Evolutionary conservation across 2,888 invertebrate genomes (phyloP).

Genomic region (Mimumesa dahlbomi): DNA sequence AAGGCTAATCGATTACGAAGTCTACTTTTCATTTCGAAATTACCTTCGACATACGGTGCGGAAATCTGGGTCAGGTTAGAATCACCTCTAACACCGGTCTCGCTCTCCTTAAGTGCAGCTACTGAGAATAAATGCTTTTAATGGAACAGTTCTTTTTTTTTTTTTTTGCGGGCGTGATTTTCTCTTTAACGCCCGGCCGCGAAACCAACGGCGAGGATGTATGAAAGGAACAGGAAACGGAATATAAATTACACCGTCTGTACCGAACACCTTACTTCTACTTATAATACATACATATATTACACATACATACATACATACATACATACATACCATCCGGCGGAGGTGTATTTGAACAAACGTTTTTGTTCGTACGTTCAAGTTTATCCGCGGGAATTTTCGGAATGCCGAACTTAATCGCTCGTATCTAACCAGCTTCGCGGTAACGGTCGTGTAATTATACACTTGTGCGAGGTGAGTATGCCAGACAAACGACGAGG

Average conservation of each 20-base stretch:
- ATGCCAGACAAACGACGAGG: constrained; percentile 32
- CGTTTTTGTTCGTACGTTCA: too few species aligned
- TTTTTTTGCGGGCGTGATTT: constrained; percentile 35
- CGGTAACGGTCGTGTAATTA: constrained; percentile 12
- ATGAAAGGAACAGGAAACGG: constrained; percentile 21
- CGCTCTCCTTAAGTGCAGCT: constrained; percentile 49
- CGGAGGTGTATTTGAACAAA: not conserved
- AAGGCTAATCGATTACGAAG: constrained; percentile 30
- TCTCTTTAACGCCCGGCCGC: constrained; percentile 42
- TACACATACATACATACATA: too few species aligned
- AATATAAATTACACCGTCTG: constrained; percentile 28
- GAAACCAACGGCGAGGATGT: constrained; percentile 29
- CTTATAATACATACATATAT: too few species aligned
- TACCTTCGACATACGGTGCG: constrained; percentile 20
- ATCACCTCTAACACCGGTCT: constrained; percentile 51
- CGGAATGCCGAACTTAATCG: too few species aligned
- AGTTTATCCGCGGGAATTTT: too few species aligned
- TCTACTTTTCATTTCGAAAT: constrained; percentile 30
- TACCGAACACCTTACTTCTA: not conserved
- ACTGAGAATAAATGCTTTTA: constrained; percentile 57
- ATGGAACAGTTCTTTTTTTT: constrained; percentile 42
- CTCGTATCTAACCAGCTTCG: too few species aligned
- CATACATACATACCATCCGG: too few species aligned
- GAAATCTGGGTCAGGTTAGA: constrained; percentile 42
- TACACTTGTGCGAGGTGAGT: constrained; percentile 12